Percentiles rank a stretch among this genome's conserved stretches.
Evolutionary conservation across 2,888 invertebrate species (phyloP).

Genomic region (Halictus quadricinctus): DNA sequence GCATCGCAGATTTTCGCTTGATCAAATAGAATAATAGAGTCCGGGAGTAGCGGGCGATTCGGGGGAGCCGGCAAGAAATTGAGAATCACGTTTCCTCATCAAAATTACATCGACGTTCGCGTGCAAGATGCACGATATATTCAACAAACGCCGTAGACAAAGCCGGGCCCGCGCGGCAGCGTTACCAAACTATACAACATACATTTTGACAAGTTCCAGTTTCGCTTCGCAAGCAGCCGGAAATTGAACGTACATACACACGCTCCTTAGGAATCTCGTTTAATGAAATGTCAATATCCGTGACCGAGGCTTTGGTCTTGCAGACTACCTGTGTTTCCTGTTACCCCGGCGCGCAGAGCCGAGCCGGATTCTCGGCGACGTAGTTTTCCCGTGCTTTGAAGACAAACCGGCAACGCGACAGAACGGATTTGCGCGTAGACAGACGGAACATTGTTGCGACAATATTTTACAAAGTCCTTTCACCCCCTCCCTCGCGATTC

Average conservation of each 20-base stretch:
- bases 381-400: slow-evolving; percentile 63
- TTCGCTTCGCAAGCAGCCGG: slow-evolving; percentile 58
- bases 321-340: slow-evolving; percentile 60
- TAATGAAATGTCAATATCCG: slow-evolving; percentile 70
- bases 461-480: not conserved
- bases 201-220: slow-evolving; percentile 65
- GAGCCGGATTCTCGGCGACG: slow-evolving; percentile 44
- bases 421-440: slow-evolving; percentile 35
- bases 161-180: slow-evolving; percentile 24
- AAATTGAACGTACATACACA: slow-evolving; percentile 65
- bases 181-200: slow-evolving; percentile 49
- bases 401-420: slow-evolving; percentile 54
- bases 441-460: slow-evolving; percentile 34
- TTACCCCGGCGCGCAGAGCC: slow-evolving; percentile 2
- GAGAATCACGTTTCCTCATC: slow-evolving; percentile 42
- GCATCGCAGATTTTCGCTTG: slow-evolving; percentile 9
- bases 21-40: slow-evolving; percentile 36
- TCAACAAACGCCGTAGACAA: slow-evolving; percentile 52
- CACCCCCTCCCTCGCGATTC: too few relatives aligned
- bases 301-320: slow-evolving; percentile 67
- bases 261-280: slow-evolving; percentile 65
- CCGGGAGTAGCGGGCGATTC: slow-evolving; percentile 1
- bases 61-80: slow-evolving; percentile 40
- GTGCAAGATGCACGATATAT: slow-evolving; percentile 55
- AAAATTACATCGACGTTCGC: slow-evolving; percentile 48